Evolutionary conservation across 2,113 vertebrate genomes (phyloP), one percentile per base, ranked within the genome.

Genomic region (Macquaria ambigua): DNA sequence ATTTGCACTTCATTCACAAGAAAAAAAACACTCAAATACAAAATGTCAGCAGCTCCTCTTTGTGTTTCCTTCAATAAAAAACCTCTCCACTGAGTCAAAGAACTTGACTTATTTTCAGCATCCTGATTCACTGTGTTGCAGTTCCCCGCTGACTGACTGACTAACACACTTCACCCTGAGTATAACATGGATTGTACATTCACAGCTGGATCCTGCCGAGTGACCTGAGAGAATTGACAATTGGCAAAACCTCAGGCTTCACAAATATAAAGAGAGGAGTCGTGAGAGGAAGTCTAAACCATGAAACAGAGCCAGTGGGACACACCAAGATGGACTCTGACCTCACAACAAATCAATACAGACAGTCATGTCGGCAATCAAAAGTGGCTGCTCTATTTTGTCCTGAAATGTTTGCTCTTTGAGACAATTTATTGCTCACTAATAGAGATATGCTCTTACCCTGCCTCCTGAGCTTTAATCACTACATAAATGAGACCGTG

Each of bases 281-380:
- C 18, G 12, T 21, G 34, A 46, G 64, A 72, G 73, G 75, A 75
- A 20, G 64, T 79, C 25, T 52, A 55, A 82, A 84, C 39, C 75
- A 55, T 80, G 68, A 63, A 77, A 85, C 4, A 62, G 23, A 85
- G 58, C 84, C 62, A 77, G 56, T 28, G 82, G 67, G 50, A 80
- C 8, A n/a, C 8, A 5, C 50, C 31, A 43, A 74, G 68, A 74
- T 81, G 71, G 81, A 86, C 76, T 81, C 70, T 82, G 79, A 84
- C 82, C 88, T 81, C 73, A 63, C 53, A 78, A 31, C 55, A 75
- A 81, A 90, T 91, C 84, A 86, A 90, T 84, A 81, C 31, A 62
- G 23, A 52, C 14, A 80, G 28, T 64, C 66, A 48, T 55, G 55
- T 66, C 8, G 0, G 34, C 53, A 87, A 77, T 87, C 84, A 67